Conservation (phyloP, 2,888 invertebrate genomes). For the Chirona hameri region DNA sequence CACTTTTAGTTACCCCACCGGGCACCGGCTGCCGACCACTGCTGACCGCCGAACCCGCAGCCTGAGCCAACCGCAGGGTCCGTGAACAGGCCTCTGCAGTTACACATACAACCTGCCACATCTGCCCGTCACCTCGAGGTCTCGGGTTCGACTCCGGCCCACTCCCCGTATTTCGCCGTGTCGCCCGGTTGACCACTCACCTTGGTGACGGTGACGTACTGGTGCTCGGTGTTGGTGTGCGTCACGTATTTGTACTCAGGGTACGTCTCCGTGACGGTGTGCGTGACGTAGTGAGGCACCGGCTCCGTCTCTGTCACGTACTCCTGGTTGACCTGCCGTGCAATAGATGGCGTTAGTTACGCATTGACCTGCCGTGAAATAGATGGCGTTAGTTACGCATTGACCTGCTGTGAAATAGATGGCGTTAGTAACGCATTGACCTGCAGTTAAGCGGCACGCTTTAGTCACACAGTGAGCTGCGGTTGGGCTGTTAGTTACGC, state of each 20-base stretch:
- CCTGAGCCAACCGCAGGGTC: no score
- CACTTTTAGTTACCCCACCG: no score
- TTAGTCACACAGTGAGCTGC: no score
- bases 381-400: no score
- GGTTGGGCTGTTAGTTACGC: no score
- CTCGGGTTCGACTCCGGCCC: not conserved
- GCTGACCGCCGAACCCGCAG: no score
- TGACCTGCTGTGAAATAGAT: not conserved
- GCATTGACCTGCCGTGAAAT: no score
- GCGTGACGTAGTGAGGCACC: slow-evolving; percentile 8
- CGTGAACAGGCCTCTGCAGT: no score
- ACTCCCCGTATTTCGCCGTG: not conserved
- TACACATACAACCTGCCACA: no score
- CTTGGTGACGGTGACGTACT: slow-evolving; percentile 24
- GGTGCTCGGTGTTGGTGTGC: not conserved
- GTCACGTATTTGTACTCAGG: slow-evolving; percentile 25
- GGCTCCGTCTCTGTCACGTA: slow-evolving; percentile 8
- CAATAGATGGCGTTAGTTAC: not conserved
- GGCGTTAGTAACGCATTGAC: no score
- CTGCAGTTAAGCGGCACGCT: no score
- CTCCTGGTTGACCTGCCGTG: slow-evolving; percentile 10
- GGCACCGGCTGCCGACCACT: no score
- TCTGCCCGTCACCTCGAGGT: not conserved
- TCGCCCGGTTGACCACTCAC: not conserved
- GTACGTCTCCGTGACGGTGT: not conserved